Evolutionary conservation across 64 coral and sea anemone genomes (phyloP).

Genomic region (Montipora foliosa): DNA sequence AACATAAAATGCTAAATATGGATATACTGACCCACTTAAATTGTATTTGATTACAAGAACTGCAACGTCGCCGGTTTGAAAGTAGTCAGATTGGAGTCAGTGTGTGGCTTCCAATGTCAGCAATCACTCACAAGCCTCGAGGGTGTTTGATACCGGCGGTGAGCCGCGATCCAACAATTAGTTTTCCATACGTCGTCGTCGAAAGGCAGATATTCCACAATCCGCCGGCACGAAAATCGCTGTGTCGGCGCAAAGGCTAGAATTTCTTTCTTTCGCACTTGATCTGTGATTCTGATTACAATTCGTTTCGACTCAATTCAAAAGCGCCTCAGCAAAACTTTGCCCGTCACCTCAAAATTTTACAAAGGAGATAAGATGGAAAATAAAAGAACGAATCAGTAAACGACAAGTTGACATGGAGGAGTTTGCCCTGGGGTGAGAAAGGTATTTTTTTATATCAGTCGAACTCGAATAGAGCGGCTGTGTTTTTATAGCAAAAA

Average conservation of each 20-base stretch:
- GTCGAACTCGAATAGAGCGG: not conserved
- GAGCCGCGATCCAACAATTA: not conserved
- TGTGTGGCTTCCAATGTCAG: not conserved
- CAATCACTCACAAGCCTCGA: not conserved
- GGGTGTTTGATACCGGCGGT: not conserved
- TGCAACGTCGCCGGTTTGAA: not conserved
- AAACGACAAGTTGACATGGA: not conserved
- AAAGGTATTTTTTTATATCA: not conserved
- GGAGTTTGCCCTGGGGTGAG: not conserved
- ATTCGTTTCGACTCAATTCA: constrained; percentile 12
- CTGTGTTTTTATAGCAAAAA: not conserved
- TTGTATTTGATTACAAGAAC: not conserved
- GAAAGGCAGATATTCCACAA: not conserved
- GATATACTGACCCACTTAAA: not conserved
- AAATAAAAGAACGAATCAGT: not conserved
- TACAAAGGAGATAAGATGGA: not conserved
- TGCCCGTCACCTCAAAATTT: not conserved
- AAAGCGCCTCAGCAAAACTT: not conserved
- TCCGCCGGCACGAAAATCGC: constrained; percentile 10
- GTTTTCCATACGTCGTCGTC: constrained; percentile 21
- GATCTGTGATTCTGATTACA: not conserved
- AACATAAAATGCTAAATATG: not conserved
- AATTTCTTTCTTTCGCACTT: not conserved
- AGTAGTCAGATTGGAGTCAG: not conserved
- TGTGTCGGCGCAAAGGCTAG: not conserved